Base-by-base conservation (phyloP, 2,888 invertebrate species). In the Liposcelis brunnea region DNA sequence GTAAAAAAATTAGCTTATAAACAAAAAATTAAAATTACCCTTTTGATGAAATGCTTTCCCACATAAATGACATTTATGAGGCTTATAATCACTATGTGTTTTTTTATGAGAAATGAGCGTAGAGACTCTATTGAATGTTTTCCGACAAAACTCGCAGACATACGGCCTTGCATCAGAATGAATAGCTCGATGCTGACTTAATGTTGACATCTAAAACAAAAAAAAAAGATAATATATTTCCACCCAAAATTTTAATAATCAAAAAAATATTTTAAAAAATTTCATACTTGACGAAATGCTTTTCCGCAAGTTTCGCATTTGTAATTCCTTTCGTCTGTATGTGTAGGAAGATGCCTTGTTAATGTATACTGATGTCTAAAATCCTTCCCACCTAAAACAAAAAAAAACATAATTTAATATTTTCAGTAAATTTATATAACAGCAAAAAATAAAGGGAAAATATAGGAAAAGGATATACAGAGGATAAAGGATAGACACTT, bases 1-100 rank as follows among this genome's bases (percentile, higher is more conserved):
- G n/a, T n/a, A n/a, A n/a, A n/a, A n/a, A n/a, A n/a, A n/a, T n/a
- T n/a, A n/a, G n/a, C 8, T 26, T 26, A 18, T 12, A n/a, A 19
- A 11, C 12, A n/a, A 34, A 16, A 3, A 34, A 16, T n/a, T n/a
- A 42, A n/a, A 8, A 47, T 44, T 55, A 77, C 82, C 82, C 73
- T 82, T 82, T 56, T 83, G 82, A 60, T 82, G 82, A 60, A 83
- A 83, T 52, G 80, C 80, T 60, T 81, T 81, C 44, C 76, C 74
- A 59, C 82, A 82, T 46, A 80, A 63, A 56, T 76, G 74, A 55
- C 82, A 83, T 49, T 69, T 72, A 61, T 80, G 80, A 0, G 79
- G 79, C 56, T 82, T 83, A 50, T 74, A 68, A 40, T 76, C 74
- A 8, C 77, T 77, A 58, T 83, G 82, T 4, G 79, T 82, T 66